Evolutionary conservation across 2,888 invertebrate genomes (phyloP).

Genomic region (Invenusta paracnida): DNA sequence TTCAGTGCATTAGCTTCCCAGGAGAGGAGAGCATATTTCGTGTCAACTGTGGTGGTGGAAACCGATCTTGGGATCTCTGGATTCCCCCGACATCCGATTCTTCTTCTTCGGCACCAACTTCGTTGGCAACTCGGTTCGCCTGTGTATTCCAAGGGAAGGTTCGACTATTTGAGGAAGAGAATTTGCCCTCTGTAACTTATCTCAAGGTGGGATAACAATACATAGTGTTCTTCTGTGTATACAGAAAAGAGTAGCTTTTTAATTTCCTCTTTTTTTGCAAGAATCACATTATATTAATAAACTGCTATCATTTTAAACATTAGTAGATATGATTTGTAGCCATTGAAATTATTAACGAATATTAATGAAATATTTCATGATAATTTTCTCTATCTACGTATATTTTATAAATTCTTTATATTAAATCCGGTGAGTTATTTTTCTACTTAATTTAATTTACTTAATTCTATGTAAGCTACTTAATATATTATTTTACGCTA

Average conservation of each 20-base stretch:
- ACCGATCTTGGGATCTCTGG: conserved; percentile 8
- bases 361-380: neutral
- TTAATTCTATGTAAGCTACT: no score
- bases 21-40: neutral
- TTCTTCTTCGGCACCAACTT: neutral
- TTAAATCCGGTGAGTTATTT: no score
- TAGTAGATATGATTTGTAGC: neutral
- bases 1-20: neutral
- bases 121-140: neutral
- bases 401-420: neutral
- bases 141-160: conserved; percentile 13
- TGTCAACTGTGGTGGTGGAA: neutral
- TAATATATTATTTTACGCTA: no score
- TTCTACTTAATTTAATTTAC: no score
- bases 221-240: no score
- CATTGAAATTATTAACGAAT: neutral
- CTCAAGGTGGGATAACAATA: neutral
- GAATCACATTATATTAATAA: no score
- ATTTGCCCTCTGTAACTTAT: neutral
- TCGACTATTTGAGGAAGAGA: neutral
- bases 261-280: no score
- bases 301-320: no score
- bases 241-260: no score
- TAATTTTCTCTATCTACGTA: neutral
- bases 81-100: neutral